Percentiles rank a stretch among this genome's conserved stretches.
phyloP scores from a whole-genome alignment of 2,113 vertebrate species.

The Rhodinocichla rosea region DNA sequence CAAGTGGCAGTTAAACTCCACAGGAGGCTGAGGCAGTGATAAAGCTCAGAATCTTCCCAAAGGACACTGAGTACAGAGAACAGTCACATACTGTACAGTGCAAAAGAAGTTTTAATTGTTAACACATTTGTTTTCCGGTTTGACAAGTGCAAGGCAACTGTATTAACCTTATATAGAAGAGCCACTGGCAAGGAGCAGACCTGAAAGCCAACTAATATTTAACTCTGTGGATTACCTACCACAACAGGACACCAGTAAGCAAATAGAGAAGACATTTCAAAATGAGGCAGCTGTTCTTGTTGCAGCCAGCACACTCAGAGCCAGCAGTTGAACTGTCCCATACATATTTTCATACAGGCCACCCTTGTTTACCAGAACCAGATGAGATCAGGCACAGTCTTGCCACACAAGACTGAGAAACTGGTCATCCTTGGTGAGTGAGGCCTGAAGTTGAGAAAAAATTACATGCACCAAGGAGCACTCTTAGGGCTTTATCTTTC shows the following conservation, averaged over 20 bases:
- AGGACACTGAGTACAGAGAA: not conserved
- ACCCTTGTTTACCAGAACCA: not conserved
- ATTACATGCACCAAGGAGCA: not conserved
- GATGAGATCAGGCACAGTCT: not conserved
- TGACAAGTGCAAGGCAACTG: constrained; percentile 53
- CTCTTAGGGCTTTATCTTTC: not conserved
- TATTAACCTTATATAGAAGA: constrained; percentile 6
- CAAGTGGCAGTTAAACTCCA: not conserved
- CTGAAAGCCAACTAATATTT: not conserved
- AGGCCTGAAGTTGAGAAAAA: not conserved
- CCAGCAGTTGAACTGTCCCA: not conserved
- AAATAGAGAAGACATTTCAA: not conserved
- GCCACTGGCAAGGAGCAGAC: not conserved
- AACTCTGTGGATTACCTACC: not conserved
- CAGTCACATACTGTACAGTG: not conserved
- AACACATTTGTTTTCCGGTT: not conserved
- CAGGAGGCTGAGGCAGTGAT: not conserved
- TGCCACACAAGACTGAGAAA: not conserved
- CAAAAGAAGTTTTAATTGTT: constrained; percentile 17
- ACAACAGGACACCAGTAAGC: not conserved
- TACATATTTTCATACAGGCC: not conserved
- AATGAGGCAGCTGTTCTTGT: constrained; percentile 2
- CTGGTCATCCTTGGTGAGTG: not conserved
- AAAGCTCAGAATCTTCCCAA: not conserved
- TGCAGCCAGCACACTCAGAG: not conserved